Base-by-base conservation (phyloP, 2,113 vertebrate species). In the Spea multiplicata region DNA sequence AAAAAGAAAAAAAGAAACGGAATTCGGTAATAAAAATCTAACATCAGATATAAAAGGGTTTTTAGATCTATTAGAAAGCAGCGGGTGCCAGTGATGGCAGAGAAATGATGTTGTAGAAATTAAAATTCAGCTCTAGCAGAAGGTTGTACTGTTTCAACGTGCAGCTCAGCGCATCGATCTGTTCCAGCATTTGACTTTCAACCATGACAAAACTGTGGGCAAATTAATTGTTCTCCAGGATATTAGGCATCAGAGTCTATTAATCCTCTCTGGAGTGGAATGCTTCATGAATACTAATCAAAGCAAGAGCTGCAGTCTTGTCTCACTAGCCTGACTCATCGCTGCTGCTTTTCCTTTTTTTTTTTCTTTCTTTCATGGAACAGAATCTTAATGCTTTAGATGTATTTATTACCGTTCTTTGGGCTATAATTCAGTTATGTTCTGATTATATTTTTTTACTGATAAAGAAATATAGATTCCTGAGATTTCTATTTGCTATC, bases 211-310 rank as follows among this genome's bases (percentile, higher is more conserved):
- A 99, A 98, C 96, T 97, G 95, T 96, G 95, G 95, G 96, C 96
- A 98, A 99, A 99, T 99, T 98, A 99, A 99, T 99, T 99, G 97
- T 98, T 97, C 96, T 97, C 94, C 94, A 95, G 96, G 96, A 98
- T 97, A 98, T 97, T 98, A 98, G 95, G 95, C 96, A 98, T 98
- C 97, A 97, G 96, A 97, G 94, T 96, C 96, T 94, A 99, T 98
- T 98, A 99, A 98, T 99, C 97, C 97, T 97, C 95, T 96, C 95
- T 93, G 94, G 93, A 95, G 96, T 87, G 80, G 87, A 91, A 96
- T 90, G 94, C 94, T 82, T 75, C 85, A 89, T 93, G 97, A 95
- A 99, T 98, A 96, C 96, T 98, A 97, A 99, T 97, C 85, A 89
- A 88, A 89, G 88, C 84, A 82, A 88, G 91, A 86, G 90, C 93